Percentiles rank a stretch among this genome's conserved stretches.
phyloP scores from a whole-genome alignment of 2,113 vertebrate genomes.

The Mystacornis crossleyi region DNA sequence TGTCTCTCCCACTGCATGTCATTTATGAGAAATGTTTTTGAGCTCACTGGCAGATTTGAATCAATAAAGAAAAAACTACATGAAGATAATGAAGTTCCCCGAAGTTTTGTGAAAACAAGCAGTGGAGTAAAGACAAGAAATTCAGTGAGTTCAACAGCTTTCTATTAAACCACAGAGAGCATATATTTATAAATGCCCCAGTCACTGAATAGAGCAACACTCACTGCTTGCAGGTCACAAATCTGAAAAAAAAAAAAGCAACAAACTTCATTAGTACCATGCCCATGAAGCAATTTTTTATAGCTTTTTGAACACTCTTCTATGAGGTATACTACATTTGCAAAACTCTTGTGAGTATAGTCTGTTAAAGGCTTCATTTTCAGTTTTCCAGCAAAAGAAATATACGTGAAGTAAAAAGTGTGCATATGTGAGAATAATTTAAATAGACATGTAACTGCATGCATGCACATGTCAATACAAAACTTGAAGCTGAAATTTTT shows the following conservation, averaged over 20 bases:
- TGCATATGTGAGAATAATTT: neutral
- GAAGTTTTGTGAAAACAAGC: neutral
- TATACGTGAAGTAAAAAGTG: neutral
- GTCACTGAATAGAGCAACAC: neutral
- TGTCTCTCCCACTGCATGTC: neutral
- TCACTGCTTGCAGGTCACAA: neutral
- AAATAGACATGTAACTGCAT: neutral
- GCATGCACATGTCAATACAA: neutral
- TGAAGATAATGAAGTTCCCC: neutral
- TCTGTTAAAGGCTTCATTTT: neutral
- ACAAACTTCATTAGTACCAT: neutral
- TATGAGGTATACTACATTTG: neutral
- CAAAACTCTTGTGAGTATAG: neutral
- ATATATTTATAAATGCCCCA: neutral
- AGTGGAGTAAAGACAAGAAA: neutral
- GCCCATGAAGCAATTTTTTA: neutral
- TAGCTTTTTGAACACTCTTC: neutral
- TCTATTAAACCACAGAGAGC: neutral
- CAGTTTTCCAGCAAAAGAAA: neutral
- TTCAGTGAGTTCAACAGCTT: neutral
- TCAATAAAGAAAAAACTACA: neutral
- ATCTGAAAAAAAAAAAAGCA: neutral
- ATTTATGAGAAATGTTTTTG: neutral
- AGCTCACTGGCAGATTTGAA: neutral
- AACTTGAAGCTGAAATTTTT: neutral